Evolutionary conservation across 2,797 vertebrate genomes (phyloP).

Genomic region (Malacoraja senta): DNA sequence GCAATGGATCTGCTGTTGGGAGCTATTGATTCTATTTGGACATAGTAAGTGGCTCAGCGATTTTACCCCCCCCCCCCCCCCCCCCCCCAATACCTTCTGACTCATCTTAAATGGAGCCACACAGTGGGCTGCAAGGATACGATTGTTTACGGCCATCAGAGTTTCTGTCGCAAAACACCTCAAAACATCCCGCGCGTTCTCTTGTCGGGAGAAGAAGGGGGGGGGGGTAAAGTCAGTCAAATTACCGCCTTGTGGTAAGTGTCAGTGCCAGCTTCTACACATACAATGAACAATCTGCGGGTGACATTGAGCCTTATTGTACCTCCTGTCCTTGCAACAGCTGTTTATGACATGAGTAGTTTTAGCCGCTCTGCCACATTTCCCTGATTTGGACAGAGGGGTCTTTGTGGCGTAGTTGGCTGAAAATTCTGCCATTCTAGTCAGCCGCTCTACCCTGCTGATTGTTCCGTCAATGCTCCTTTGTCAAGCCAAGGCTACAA

Average conservation of each 20-base stretch:
- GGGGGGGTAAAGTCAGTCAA: background rate
- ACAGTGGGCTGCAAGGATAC: background rate
- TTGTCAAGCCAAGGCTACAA: constrained; percentile 11
- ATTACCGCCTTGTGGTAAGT: background rate
- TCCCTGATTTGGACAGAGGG: constrained; percentile 15
- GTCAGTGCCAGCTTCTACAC: constrained; percentile 20
- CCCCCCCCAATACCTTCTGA: background rate
- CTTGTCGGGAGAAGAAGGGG: background rate
- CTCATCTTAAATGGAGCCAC: background rate
- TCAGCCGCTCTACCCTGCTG: background rate
- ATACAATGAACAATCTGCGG: constrained; percentile 18
- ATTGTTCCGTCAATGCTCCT: constrained; percentile 13
- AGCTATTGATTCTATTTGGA: background rate
- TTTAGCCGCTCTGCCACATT: background rate
- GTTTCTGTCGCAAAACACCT: background rate
- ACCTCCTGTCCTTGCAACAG: constrained; percentile 8
- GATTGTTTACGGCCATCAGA: background rate
- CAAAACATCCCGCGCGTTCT: background rate
- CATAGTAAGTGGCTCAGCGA: background rate
- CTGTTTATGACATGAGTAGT: constrained; percentile 4
- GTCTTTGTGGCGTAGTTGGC: background rate
- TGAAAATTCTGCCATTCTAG: background rate
- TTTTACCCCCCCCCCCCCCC: background rate
- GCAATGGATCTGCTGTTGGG: background rate
- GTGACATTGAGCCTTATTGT: constrained; percentile 21